Conservation (phyloP, 2,113 vertebrate species). For the Sphyrna mokarran region DNA sequence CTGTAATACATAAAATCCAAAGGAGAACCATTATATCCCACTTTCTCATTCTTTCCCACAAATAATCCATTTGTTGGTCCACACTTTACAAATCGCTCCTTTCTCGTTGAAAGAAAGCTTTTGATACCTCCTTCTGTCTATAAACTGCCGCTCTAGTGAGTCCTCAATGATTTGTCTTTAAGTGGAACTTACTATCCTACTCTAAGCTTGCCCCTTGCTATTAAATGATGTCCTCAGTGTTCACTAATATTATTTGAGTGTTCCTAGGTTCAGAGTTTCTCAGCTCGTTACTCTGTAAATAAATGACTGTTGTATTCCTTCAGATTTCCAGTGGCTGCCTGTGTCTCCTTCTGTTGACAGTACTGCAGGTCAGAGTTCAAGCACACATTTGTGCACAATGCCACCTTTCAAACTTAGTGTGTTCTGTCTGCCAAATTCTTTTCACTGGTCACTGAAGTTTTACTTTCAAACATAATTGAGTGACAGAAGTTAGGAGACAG, state of each 20-base stretch:
- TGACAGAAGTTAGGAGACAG: too few species aligned
- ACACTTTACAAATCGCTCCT: neutral
- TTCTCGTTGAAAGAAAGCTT: conserved; percentile 26
- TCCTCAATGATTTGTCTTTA: neutral
- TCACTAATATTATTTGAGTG: conserved; percentile 12
- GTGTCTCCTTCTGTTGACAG: neutral
- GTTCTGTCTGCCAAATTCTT: neutral
- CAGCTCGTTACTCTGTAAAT: conserved; percentile 9
- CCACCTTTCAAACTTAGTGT: conserved; percentile 4
- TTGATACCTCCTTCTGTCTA: neutral
- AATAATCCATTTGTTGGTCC: neutral
- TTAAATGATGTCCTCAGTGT: neutral
- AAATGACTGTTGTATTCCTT: neutral
- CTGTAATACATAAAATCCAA: neutral
- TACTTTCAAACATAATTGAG: neutral
- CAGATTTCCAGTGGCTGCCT: neutral
- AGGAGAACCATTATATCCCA: neutral
- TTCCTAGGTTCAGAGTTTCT: conserved; percentile 12
- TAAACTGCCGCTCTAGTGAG: neutral
- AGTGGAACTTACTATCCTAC: neutral
- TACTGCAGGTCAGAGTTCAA: conserved; percentile 1
- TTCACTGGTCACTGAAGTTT: neutral
- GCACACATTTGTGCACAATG: neutral
- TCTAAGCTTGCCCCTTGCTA: neutral
- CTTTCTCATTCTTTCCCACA: neutral